These are phyloP conservation scores for Aleiodes alternator DNA, from an alignment of 2,888 invertebrate genomes.

Conservation along the genomic window DNA sequence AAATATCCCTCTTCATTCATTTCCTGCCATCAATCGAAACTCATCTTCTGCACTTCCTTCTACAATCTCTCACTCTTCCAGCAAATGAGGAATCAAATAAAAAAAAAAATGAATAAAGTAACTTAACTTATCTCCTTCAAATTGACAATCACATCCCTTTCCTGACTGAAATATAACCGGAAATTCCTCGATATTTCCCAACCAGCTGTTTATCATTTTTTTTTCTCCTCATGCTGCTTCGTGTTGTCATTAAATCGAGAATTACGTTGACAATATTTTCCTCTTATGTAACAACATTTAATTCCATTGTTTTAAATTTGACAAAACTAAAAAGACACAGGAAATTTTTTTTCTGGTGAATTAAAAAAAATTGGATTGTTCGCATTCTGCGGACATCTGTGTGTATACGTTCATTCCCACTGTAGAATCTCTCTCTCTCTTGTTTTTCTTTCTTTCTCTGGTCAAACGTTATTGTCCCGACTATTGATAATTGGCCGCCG, in stretches of 20 bases:
- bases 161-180: constrained; percentile 20
- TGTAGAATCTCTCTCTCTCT: constrained; percentile 28
- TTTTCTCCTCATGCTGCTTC: background rate
- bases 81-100: background rate
- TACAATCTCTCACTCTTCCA: constrained; percentile 9
- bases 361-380: background rate
- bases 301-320: background rate
- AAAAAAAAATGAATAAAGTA: constrained; percentile 8
- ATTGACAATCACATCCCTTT: constrained; percentile 25
- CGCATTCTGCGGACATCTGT: background rate
- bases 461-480: constrained; percentile 25
- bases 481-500: constrained; percentile 39
- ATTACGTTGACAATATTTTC: constrained; percentile 23
- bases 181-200: constrained; percentile 25
- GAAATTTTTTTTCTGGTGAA: constrained; percentile 15
- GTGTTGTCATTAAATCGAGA: constrained; percentile 21
- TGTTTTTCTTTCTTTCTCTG: constrained; percentile 37
- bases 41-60: constrained; percentile 1
- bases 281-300: background rate
- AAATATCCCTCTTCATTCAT: constrained; percentile 8
- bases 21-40: background rate
- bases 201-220: constrained; percentile 3
- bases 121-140: constrained; percentile 11
- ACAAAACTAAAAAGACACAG: background rate
- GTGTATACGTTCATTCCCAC: constrained; percentile 49